Conservation (phyloP, 2,797 vertebrate genomes). For the Caiman crocodilus region DNA sequence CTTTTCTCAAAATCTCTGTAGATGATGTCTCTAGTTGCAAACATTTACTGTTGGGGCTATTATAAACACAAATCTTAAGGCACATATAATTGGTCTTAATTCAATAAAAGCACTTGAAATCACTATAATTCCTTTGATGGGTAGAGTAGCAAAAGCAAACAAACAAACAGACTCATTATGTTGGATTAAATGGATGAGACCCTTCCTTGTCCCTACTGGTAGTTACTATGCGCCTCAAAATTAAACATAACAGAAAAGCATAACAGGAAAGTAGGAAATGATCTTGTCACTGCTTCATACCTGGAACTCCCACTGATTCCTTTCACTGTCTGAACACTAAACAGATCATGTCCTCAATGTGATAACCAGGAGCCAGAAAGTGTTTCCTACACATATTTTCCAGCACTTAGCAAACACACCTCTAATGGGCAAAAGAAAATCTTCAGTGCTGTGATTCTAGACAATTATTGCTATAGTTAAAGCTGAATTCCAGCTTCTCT, state of each 20-base stretch:
- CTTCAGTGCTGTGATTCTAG: slow-evolving; percentile 14
- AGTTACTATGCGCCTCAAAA: background rate
- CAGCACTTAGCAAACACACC: background rate
- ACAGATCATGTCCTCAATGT: background rate
- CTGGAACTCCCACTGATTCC: background rate
- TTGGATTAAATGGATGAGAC: background rate
- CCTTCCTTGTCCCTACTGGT: background rate
- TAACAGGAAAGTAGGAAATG: background rate
- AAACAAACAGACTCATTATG: slow-evolving; percentile 37
- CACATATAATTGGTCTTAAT: slow-evolving; percentile 12
- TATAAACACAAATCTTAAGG: slow-evolving; percentile 60
- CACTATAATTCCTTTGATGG: slow-evolving; percentile 34
- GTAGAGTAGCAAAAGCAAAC: slow-evolving; percentile 22
- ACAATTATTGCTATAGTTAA: background rate
- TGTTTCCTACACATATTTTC: background rate
- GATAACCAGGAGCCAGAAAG: background rate
- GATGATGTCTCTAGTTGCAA: slow-evolving; percentile 54
- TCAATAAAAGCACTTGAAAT: slow-evolving; percentile 45
- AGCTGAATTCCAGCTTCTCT: slow-evolving; percentile 23
- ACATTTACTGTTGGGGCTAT: slow-evolving; percentile 51
- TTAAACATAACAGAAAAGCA: background rate
- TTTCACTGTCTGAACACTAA: background rate
- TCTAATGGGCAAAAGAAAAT: background rate
- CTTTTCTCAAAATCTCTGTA: slow-evolving; percentile 56
- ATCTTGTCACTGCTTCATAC: background rate